Percentiles rank a stretch among this genome's conserved stretches.
Conservation (phyloP, 2,113 vertebrate species). For the Etia nguti region DNA sequence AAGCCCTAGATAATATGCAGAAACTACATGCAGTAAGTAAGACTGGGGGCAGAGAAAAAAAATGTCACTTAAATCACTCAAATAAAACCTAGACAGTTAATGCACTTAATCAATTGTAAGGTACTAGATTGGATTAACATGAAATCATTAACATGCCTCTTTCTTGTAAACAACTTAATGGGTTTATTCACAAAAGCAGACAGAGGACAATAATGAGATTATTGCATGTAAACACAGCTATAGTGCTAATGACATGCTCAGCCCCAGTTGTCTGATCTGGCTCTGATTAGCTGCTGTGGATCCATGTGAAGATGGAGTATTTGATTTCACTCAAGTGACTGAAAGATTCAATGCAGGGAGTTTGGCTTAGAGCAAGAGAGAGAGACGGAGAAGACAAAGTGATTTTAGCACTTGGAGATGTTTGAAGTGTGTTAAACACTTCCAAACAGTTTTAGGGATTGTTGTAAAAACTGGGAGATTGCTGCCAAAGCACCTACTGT, state of each 20-base stretch:
- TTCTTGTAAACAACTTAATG: constrained; percentile 45
- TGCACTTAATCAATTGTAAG: constrained; percentile 32
- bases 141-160: constrained; percentile 23
- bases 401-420: constrained; percentile 8
- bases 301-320: constrained; percentile 7
- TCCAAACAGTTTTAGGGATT: not conserved
- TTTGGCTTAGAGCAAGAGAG: not conserved
- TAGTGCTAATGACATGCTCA: constrained; percentile 35
- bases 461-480: constrained; percentile 5
- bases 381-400: not conserved
- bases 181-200: constrained; percentile 47
- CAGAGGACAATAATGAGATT: constrained; percentile 44
- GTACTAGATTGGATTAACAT: constrained; percentile 12
- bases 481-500: constrained; percentile 15
- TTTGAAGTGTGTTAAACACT: constrained; percentile 33
- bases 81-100: not conserved
- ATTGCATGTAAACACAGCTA: constrained; percentile 41
- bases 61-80: not conserved
- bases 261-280: constrained; percentile 8
- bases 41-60: not conserved
- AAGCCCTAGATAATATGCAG: not conserved
- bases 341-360: not conserved
- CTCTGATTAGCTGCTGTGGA: constrained; percentile 43
- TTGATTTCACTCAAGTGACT: constrained; percentile 37
- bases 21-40: not conserved